Evolutionary conservation across 2,113 vertebrate genomes (phyloP), one percentile per base, ranked within the genome.

Genomic region (Donacobius atricapilla): DNA sequence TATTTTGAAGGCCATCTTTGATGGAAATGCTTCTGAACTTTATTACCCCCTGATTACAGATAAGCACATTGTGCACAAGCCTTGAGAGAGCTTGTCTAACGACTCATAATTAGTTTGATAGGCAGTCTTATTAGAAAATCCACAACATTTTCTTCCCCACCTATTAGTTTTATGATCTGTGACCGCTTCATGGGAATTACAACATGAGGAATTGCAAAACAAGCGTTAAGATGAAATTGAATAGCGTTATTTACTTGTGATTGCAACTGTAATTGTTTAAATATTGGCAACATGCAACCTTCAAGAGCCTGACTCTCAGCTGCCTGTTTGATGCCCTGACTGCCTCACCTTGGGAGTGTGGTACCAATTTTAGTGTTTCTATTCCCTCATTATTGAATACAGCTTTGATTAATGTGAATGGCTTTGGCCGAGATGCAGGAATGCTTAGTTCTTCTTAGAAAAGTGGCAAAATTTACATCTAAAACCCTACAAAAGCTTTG

Each of bases 31-130:
- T 92, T 92, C 45, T 79, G 57, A 72, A 72, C 47, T 89, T 94
- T 79, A 93, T 96, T 90, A 83, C 27, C 7, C 31, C 8, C 35
- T 56, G 72, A 83, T 91, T 92, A 73, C 78, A 83, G 69, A 53
- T 72, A 68, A 92, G 90, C 25, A 6, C n/a, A 51, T 22, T 50
- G 60, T 79, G 58, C 51, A 87, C 56, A 65, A 76, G 56, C 42
- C 83, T 83, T 87, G 72, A 82, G 81, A 95, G 58, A 75, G 28
- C 58, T 64, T 85, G n/a, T 76, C 77, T 85, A 89, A 91, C 35
- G 73, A 65, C 47, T 76, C 68, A 47, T 90, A 90, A 94, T 94
- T 93, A 85, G 78, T 90, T 95, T 92, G 71, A 93, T 92, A 92
- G 44, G 35, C 88, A 94, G 44, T 30, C 15, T 25, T 87, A 53